Percentiles rank a stretch among this genome's conserved stretches.
Evolutionary conservation across 2,888 invertebrate species (phyloP).

Genomic region (Saturnia pavonia): DNA sequence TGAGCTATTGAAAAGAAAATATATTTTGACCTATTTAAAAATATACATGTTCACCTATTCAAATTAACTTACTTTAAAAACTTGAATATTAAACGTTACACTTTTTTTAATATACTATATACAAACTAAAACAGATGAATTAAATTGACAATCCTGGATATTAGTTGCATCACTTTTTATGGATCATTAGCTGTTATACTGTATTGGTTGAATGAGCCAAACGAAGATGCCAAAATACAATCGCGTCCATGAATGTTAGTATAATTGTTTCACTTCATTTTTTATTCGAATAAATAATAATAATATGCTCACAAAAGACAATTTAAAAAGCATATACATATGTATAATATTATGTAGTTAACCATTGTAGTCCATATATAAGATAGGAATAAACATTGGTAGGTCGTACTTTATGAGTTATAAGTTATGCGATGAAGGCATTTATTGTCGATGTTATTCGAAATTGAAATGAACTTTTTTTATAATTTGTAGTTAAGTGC

Average conservation of each 20-base stretch:
- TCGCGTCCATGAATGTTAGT: constrained; percentile 57
- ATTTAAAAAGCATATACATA: constrained; percentile 51
- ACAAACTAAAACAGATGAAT: not conserved
- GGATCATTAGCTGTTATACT: constrained; percentile 39
- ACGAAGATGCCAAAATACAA: constrained; percentile 74
- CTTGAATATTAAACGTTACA: too few relatives aligned
- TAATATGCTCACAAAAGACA: constrained; percentile 78
- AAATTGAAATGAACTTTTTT: constrained; percentile 68
- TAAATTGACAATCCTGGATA: not conserved
- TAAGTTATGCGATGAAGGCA: constrained; percentile 74
- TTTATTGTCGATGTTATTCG: constrained; percentile 74
- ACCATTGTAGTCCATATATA: constrained; percentile 26
- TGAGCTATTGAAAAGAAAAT: too few relatives aligned
- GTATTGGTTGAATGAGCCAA: constrained; percentile 73
- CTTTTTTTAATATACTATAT: not conserved
- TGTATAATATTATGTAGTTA: constrained; percentile 48
- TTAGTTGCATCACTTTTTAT: not conserved
- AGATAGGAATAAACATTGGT: constrained; percentile 40
- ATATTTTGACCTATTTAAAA: too few relatives aligned
- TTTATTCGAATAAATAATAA: constrained; percentile 41
- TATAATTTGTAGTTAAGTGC: constrained; percentile 73
- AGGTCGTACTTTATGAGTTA: constrained; percentile 40
- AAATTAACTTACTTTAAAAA: too few relatives aligned
- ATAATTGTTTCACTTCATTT: constrained; percentile 40
- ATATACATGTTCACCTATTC: too few relatives aligned